Evolutionary conservation across 2,113 vertebrate genomes (phyloP).

Genomic region (Hydropotes inermis): DNA sequence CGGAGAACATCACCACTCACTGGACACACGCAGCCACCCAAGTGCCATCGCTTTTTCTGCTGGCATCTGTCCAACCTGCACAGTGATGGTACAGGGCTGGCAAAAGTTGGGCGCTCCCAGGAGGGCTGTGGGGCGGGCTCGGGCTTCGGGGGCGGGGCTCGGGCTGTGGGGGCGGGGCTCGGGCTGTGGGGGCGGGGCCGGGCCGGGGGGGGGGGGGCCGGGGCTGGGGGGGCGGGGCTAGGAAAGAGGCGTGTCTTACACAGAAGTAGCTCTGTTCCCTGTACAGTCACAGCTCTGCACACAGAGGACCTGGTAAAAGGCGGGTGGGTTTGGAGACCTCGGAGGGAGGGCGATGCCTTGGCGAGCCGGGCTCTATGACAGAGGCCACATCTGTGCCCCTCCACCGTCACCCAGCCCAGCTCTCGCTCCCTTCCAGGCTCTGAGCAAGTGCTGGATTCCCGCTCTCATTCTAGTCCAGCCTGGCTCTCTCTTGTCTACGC

Average conservation of each 20-base stretch:
- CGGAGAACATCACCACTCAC: neutral
- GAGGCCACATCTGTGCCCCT: neutral
- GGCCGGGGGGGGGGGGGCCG: no score
- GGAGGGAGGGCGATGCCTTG: neutral
- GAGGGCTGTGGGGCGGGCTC: neutral
- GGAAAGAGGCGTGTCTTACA: neutral
- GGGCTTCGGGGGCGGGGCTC: no score
- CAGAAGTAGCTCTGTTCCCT: neutral
- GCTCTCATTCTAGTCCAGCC: neutral
- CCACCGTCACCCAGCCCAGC: no score
- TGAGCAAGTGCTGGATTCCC: fast-evolving
- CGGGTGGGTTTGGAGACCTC: neutral
- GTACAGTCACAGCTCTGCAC: neutral
- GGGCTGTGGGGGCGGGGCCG: neutral
- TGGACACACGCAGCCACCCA: neutral
- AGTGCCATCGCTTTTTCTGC: neutral
- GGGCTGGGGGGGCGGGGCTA: no score
- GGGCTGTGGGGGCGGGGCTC: neutral
- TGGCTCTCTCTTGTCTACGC: neutral
- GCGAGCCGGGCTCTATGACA: neutral
- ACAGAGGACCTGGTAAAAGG: neutral
- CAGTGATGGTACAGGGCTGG: neutral
- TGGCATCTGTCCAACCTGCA: neutral
- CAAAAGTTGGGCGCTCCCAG: neutral
- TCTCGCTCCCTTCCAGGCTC: neutral